Evolutionary conservation across 2,888 invertebrate species (phyloP), one percentile per base, ranked within the genome.

Genomic region (Hedychridium roseum): DNA sequence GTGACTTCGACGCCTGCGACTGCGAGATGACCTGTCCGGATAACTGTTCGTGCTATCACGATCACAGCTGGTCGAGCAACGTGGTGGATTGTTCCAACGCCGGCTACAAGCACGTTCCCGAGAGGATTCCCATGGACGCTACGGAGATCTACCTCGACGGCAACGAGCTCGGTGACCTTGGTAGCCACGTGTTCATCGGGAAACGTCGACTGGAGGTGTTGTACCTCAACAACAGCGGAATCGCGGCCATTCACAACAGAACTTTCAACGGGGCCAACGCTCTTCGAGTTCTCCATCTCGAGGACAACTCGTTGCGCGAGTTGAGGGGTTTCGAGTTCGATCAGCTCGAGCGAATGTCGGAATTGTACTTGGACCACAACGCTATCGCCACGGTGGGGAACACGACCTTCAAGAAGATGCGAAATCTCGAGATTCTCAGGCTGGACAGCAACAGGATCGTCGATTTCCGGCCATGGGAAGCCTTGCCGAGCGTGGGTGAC

Each of bases 11-110:
- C 79, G 91, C 91, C 56, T 94, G 93, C 81, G 93, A 94, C 81
- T 93, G 93, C 80, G 90, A 92, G 83, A 92, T 92, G 89, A 90
- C 90, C 66, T 94, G 93, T 79, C 93, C 93, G 60, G 86, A 86
- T 78, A 89, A 88, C 78, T 94, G 93, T 80, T 87, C 88, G 61
- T 94, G 93, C 78, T 93, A 88, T 83, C 91, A 91, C 82, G 92
- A 93, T 82, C 88, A 89, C 79, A 87, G 88, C 66, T 92, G 92
- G 90, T 86, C 87, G 66, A 88, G 89, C 73, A 92, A 92, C 82
- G 89, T 92, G 45, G 91, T 92, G 60, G 90, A 91, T 82, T 92
- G 92, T 81, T 88, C 89, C 64, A 86, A 84, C 73, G 87, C 87
- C 63, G 88, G 86, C 58, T 88, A 88, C 80, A 87, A 85, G 71